Evolutionary conservation across 2,113 vertebrate species (phyloP).

Genomic region (Setophaga kirtlandii): DNA sequence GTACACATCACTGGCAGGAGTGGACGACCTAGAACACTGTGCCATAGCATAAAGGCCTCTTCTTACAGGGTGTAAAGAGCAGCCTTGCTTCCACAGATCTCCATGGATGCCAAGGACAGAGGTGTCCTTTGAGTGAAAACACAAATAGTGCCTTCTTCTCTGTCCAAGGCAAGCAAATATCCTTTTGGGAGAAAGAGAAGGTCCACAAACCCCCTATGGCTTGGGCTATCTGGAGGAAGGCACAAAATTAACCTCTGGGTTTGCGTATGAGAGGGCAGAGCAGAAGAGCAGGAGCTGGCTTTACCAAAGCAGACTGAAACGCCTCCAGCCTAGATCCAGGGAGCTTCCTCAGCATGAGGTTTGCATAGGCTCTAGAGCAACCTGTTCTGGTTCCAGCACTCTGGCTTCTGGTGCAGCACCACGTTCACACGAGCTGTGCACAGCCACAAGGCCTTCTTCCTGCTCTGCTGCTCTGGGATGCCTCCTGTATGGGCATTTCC

Average conservation of each 20-base stretch:
- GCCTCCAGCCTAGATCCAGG: background rate
- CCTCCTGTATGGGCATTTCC: background rate
- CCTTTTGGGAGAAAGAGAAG: background rate
- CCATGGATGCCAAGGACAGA: background rate
- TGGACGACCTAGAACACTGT: background rate
- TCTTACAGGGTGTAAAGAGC: background rate
- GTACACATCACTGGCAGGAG: background rate
- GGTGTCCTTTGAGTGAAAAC: background rate
- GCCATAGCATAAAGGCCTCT: background rate
- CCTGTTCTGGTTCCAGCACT: conserved; percentile 11
- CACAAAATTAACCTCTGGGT: background rate
- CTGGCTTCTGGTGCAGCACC: background rate
- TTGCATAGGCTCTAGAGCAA: conserved; percentile 35
- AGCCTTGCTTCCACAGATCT: background rate
- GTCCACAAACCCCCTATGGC: background rate
- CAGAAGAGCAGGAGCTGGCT: background rate
- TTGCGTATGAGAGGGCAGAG: background rate
- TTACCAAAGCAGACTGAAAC: background rate
- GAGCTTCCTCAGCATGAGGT: conserved; percentile 4
- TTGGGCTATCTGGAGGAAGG: background rate
- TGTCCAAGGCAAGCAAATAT: rapidly evolving
- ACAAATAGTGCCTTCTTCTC: background rate
- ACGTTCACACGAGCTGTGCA: rapidly evolving
- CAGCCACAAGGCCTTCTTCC: background rate
- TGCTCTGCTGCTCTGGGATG: background rate